Evolutionary conservation across 2,113 vertebrate genomes (phyloP), one percentile per base, ranked within the genome.

Genomic region (Vulpes lagopus): DNA sequence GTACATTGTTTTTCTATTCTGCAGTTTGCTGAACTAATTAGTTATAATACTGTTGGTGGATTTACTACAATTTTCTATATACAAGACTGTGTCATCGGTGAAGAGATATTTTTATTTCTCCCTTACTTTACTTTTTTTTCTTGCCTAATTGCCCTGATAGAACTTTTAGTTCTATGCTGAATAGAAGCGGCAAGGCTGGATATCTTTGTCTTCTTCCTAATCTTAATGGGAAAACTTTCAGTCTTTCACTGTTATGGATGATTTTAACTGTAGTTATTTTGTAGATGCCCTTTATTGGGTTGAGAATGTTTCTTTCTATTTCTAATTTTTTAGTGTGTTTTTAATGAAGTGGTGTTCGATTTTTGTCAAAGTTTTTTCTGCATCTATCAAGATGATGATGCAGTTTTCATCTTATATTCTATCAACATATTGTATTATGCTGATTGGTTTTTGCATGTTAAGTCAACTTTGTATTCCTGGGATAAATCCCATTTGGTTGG

Each of bases 41-140:
- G 12, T 57, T 96, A 86, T 57, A 90, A 69, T 60, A 25, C 86
- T 93, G 92, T 65, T 95, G 81, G 20, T 89, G 4, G 32, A 49
- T 86, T 76, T 87, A 11, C 90, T 35, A 35, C 0, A 38, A 27
- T 85, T 94, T 89, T 95, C 53, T 17, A 27, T 49, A 35, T 74
- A 57, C 14, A 79, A 59, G 53, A 79, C 71, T 3, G 17, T 78
- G 51, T 64, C 19, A 43, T 23, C 8, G 65, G 2, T 30, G 79
- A 82, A 91, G 32, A 84, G 10, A 86, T 55, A 76, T 25, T 35
- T 57, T 91, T 71, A 32, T 59, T 64, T 74, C 19, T 59, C 49
- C 5, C 1, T 93, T 91, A 49, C 3, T 76, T 89, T 55, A 35
- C 59, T 43, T 85, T 23, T 81, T 86, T 69, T 67, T 55, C 30